Evolutionary conservation across 2,888 invertebrate species (phyloP).

Genomic region (Cataglyphis rosenhaueri): DNA sequence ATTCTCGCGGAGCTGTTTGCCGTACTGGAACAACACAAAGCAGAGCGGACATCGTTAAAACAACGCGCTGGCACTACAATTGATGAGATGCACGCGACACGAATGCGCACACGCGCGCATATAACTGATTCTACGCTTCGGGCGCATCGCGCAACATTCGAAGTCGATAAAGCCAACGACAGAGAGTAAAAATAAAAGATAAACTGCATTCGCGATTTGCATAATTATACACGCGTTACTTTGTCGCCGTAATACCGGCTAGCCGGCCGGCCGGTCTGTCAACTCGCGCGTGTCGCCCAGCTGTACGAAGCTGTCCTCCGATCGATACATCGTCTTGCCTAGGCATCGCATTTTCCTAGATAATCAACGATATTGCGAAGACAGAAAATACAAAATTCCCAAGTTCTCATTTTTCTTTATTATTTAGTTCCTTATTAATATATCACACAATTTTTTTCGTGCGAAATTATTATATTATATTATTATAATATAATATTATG

Average conservation of each 20-base stretch:
- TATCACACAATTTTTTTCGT: background rate
- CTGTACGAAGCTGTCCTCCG: constrained; percentile 28
- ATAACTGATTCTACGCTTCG: constrained; percentile 37
- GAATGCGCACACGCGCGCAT: constrained; percentile 5
- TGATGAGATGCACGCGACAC: constrained; percentile 18
- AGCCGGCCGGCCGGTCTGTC: background rate
- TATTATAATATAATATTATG: too few species aligned
- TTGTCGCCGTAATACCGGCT: constrained; percentile 13
- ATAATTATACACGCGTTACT: constrained; percentile 45
- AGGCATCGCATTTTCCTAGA: constrained; percentile 38
- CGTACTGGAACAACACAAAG: constrained; percentile 87
- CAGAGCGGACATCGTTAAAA: constrained; percentile 26
- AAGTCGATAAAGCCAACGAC: constrained; percentile 10
- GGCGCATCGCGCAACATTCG: constrained; percentile 22
- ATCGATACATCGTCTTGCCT: constrained; percentile 32
- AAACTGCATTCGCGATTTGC: constrained; percentile 30
- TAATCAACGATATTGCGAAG: constrained; percentile 29
- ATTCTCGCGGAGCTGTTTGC: constrained; percentile 88
- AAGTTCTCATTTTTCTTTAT: background rate
- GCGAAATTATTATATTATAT: background rate
- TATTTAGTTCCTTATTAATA: constrained; percentile 13
- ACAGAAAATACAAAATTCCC: background rate
- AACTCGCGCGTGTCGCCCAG: constrained; percentile 36
- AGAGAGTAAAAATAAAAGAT: background rate
- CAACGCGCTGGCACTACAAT: background rate